Percentiles rank a stretch among this genome's conserved stretches.
phyloP scores from a whole-genome alignment of 2,797 vertebrate species.

The Platalea minor region DNA sequence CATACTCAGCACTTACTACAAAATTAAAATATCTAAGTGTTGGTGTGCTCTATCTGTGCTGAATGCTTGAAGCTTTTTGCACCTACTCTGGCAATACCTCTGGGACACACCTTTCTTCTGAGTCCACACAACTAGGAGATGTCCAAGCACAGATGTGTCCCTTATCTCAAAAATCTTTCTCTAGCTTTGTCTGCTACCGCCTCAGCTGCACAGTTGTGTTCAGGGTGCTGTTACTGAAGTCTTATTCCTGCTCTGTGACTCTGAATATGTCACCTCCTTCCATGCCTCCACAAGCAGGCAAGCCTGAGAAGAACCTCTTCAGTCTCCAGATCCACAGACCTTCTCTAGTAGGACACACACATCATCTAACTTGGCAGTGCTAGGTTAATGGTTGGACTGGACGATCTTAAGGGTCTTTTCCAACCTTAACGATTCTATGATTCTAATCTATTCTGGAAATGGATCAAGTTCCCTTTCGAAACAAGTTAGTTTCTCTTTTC shows the following conservation, averaged over 20 bases:
- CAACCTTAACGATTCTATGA: no score
- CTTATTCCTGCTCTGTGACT: background rate
- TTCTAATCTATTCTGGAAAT: background rate
- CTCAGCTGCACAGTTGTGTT: background rate
- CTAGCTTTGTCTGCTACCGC: rapidly evolving
- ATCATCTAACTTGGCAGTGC: no score
- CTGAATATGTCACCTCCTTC: background rate
- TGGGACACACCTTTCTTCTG: background rate
- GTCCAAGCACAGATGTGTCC: background rate
- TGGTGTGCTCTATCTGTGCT: background rate
- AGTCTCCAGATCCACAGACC: background rate
- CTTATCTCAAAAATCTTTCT: background rate
- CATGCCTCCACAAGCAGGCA: background rate
- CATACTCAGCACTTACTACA: background rate
- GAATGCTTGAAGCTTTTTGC: background rate
- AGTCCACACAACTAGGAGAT: background rate
- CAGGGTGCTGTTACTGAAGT: background rate
- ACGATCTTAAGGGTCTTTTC: no score
- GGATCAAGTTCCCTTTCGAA: background rate
- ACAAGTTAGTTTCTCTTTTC: background rate
- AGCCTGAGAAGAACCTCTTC: background rate
- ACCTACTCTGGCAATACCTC: background rate
- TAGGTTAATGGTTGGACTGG: no score
- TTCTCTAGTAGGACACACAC: background rate
- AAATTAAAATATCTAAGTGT: background rate